Base-by-base conservation (phyloP, 1,140 invertebrate genomes). In the Bathynomus jamesi region DNA sequence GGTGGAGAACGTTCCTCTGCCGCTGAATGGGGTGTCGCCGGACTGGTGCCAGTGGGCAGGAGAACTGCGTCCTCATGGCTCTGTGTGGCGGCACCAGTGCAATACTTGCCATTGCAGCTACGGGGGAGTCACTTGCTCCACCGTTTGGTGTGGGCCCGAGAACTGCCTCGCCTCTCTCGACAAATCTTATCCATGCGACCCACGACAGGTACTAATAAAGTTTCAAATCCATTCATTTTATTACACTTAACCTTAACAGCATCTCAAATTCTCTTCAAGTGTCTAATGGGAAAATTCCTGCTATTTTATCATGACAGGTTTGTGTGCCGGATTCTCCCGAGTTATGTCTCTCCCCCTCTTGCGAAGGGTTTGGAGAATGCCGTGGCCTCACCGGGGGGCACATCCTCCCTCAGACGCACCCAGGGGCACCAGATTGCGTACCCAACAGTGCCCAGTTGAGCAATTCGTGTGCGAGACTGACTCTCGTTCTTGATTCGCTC, bases 111-210 rank as follows among this genome's bases (percentile, higher is more conserved):
- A 87, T 61, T 95, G 93, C 79, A 83, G 85, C 13, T 88, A 88
- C 67, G 89, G 89, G 10, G 86, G 87, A 62, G 88, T 89, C 17
- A 85, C 86, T 24, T 96, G 93, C 82, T 93, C 91, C 64, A 88
- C 90, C 79, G 88, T 95, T 24, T 92, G 91, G 91, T 92, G 91
- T 79, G 91, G 91, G 4, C 84, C 90, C 27, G 86, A 87, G n/a
- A 92, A 93, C 80, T 93, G 91, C 79, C 83, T 91, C 17, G 31
- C 87, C 85, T 70, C 81, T 81, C 8, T 83, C 79, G 68, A 80
- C 80, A 82, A 31, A 29, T 65, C 21, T 27, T 71, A 71, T 62
- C 71, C 71, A 29, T 76, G 70, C n/a, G 27, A 71, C 29, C 69
- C 62, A 3, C 32, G 61, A 17, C 53, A 73, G 69, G 75, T 72